phyloP scores from a whole-genome alignment of 2,797 vertebrate species.

The Eurystomus glaucurus region DNA sequence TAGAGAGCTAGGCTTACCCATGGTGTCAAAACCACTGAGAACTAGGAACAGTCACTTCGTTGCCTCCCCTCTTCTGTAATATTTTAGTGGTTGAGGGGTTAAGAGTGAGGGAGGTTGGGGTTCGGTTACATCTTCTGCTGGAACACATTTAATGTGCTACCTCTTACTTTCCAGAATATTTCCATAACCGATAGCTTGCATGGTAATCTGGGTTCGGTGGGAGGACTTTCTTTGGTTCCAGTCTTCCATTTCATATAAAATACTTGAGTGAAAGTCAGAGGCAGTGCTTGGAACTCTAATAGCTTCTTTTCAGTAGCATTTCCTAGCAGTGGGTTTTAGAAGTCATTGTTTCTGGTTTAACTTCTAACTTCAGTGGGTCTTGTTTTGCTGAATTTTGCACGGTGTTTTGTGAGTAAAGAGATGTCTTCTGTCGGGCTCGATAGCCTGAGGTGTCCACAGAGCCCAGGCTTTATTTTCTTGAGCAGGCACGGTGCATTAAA shows the following conservation, averaged over 20 bases:
- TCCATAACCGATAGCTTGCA: accelerated
- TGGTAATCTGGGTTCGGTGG: background rate
- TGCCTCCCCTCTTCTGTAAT: background rate
- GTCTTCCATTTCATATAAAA: background rate
- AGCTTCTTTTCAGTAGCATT: background rate
- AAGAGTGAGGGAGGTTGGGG: background rate
- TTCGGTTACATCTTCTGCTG: background rate
- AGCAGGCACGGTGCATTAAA: background rate
- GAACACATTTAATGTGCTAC: background rate
- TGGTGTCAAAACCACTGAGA: background rate
- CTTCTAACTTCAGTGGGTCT: background rate
- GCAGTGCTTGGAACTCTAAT: background rate
- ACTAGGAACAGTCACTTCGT: accelerated
- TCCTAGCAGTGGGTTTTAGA: background rate
- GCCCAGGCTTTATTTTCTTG: background rate
- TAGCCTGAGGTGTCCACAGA: background rate
- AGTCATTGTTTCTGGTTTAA: background rate
- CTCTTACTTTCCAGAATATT: background rate
- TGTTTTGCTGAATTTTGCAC: background rate
- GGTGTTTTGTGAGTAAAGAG: background rate
- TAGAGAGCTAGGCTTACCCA: background rate
- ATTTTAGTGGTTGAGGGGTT: background rate
- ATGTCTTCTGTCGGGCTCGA: background rate
- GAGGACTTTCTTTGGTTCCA: background rate
- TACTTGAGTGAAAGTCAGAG: accelerated